Conservation (phyloP, 2,888 invertebrate genomes). For the Encarsia formosa region DNA sequence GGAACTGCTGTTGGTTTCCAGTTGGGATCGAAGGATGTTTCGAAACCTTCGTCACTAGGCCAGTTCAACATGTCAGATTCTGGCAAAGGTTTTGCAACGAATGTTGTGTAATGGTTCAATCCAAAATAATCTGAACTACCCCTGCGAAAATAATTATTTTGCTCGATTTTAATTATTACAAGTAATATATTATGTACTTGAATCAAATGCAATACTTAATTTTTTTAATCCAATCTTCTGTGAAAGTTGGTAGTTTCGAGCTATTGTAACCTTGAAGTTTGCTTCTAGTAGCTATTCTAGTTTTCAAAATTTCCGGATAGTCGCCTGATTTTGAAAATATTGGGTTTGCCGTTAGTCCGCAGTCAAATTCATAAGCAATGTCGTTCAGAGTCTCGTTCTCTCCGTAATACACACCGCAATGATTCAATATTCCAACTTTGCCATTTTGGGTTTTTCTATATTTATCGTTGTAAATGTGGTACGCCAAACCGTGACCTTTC, state of each 20-base stretch:
- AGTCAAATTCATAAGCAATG: conserved; percentile 44
- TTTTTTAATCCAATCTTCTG: conserved; percentile 56
- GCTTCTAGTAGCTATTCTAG: conserved; percentile 50
- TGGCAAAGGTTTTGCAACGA: conserved; percentile 23
- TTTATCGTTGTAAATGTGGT: conserved; percentile 60
- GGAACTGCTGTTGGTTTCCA: background rate
- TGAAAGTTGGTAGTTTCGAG: conserved; percentile 53
- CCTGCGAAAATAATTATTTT: conserved; percentile 22
- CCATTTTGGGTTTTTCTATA: conserved; percentile 60
- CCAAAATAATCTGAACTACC: conserved; percentile 41
- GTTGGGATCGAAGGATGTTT: too few relatives aligned
- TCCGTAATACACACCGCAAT: conserved; percentile 24
- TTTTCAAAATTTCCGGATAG: conserved; percentile 55
- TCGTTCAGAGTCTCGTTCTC: conserved; percentile 28
- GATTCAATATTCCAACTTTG: conserved; percentile 36
- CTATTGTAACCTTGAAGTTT: conserved; percentile 45
- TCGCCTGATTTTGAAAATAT: conserved; percentile 53
- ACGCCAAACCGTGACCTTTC: conserved; percentile 68
- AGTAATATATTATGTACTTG: background rate
- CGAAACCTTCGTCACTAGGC: too few relatives aligned
- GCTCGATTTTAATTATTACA: background rate
- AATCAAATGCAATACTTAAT: conserved; percentile 45
- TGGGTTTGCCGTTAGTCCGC: conserved; percentile 54
- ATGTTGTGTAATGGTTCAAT: conserved; percentile 41
- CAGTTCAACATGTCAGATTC: too few relatives aligned